A percentile compares a stretch with the other conserved stretches of the same genome.
phyloP scores from a whole-genome alignment of 30 jellyfish, hydroid and myxozoan species.

The Aurelia coerulea region DNA sequence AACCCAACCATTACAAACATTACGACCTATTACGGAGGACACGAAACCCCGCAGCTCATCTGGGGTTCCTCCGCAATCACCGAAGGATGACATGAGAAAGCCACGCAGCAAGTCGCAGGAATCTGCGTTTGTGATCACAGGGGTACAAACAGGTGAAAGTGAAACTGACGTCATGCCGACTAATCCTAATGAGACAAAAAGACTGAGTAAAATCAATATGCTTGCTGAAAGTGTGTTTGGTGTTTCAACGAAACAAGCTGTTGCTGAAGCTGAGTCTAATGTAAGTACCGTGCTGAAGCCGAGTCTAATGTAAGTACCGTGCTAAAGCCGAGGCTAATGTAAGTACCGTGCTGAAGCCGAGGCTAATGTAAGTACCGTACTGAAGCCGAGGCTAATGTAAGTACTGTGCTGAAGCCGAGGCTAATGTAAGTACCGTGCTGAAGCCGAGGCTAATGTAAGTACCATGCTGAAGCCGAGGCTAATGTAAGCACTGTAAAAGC shows the following conservation, averaged over 20 bases:
- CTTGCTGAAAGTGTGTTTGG: constrained; percentile 89
- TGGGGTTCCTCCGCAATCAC: not conserved
- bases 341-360: no score
- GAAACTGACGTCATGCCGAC: constrained; percentile 24
- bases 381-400: no score
- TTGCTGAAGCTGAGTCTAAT: not conserved
- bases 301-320: no score
- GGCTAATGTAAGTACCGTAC: no score
- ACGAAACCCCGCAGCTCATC: not conserved
- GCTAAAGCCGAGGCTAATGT: constrained; percentile 1
- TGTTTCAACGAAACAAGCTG: constrained; percentile 72
- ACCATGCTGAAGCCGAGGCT: no score
- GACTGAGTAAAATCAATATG: constrained; percentile 64
- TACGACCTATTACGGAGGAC: constrained; percentile 10
- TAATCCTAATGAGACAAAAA: constrained; percentile 23
- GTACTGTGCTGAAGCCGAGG: no score
- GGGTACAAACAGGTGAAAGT: constrained; percentile 41
- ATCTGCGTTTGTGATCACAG: constrained; percentile 42
- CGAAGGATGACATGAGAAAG: not conserved
- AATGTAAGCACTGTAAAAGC: no score
- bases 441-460: no score
- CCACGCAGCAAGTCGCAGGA: constrained; percentile 8
- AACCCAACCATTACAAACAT: not conserved
- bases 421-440: no score
- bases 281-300: not conserved